Evolutionary conservation across 2,113 vertebrate genomes (phyloP), one percentile per base, ranked within the genome.

Genomic region (Nycticebus coucang): DNA sequence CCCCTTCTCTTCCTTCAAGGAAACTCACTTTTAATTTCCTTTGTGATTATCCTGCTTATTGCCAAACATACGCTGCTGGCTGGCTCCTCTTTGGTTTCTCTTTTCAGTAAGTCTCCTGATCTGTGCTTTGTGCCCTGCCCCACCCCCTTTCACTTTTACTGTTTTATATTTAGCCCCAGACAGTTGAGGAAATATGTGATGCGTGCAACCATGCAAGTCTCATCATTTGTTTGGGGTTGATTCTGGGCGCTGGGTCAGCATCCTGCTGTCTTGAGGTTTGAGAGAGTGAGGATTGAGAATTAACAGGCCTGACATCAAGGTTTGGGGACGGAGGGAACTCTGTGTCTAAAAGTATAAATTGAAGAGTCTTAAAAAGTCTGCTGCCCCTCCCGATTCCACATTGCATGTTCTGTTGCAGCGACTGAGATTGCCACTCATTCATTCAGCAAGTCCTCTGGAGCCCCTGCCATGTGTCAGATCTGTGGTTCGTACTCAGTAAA

Each of bases 1-100:
- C 45, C 13, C 11, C 4, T 15, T 2, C 55, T 60, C 18, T 30
- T 89, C n/a, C 93, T 94, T 89, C 78, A 93, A 80, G 95, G 71
- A 89, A 93, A 93, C 45, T 82, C 13, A 4, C 45, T 86, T 96
- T 93, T 89, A 81, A 89, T 96, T 93, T 96, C 94, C 94, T 96
- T 88, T 91, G 90, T 60, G 83, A 89, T 94, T 80, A 72, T 37
- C 79, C 77, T 87, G 57, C 93, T 93, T 93, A 78, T 83, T 86
- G 87, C 79, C 66, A 59, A 87, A 75, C 94, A 60, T 17, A 78
- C 80, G 87, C 79, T 57, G 55, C 21, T 72, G 60, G 74, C 50
- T 18, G 30, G 19, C 66, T 82, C 60, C 59, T 85, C 93, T 96
- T 83, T 93, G 95, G 89, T 87, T 91, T 84, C 66, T 84, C 30